Percentiles rank a stretch among this genome's conserved stretches.
phyloP scores from a whole-genome alignment of 53 echinoderm and acorn worm genomes.

The Arbacia lixula region DNA sequence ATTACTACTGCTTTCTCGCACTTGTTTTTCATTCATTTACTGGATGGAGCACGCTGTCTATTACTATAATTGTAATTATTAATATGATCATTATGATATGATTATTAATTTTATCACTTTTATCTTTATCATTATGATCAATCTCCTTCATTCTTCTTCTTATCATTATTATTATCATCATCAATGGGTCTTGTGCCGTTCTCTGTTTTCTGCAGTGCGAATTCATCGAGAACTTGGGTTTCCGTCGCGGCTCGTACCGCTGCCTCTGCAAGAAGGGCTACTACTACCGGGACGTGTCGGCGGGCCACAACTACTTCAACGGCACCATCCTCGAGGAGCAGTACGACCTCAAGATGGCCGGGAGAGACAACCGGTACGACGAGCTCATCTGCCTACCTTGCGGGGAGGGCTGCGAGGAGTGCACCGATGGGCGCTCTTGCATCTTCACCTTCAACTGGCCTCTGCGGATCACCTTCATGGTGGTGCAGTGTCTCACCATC shows the following conservation, averaged over 20 bases:
- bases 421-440: constrained; percentile 84
- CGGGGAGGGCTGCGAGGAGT: constrained; percentile 88
- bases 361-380: constrained; percentile 52
- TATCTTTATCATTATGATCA: neutral
- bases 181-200: no score
- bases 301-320: constrained; percentile 76
- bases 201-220: constrained; percentile 88
- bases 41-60: neutral
- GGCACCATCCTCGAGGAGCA: constrained; percentile 82
- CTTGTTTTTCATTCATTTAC: no score
- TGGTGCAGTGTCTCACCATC: constrained; percentile 83
- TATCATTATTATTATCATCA: neutral
- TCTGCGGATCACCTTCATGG: constrained; percentile 76
- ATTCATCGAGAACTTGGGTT: constrained; percentile 77
- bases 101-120: neutral
- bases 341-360: constrained; percentile 49
- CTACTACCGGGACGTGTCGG: constrained; percentile 70
- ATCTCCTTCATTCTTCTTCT: neutral
- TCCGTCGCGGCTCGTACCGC: constrained; percentile 90
- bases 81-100: neutral
- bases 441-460: constrained; percentile 88
- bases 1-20: no score
- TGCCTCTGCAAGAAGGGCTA: constrained; percentile 89
- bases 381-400: constrained; percentile 79
- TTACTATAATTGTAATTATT: neutral